phyloP scores from a whole-genome alignment of 2,888 invertebrate genomes.

The Psylliodes chrysocephalus region DNA sequence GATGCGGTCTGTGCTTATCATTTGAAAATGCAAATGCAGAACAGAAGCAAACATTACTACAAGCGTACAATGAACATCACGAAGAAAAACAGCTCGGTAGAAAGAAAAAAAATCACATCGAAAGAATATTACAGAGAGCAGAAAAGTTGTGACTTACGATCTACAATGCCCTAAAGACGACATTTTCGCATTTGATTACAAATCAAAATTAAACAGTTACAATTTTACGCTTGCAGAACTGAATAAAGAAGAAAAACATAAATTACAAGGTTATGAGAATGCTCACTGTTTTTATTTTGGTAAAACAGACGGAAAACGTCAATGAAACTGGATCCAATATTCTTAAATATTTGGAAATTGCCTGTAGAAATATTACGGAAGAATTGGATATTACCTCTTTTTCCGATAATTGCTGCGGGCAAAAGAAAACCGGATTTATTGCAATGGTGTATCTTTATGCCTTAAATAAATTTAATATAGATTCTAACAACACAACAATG shows the following conservation, averaged over 20 bases:
- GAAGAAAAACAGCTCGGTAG: background rate
- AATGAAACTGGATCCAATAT: background rate
- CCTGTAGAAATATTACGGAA: too few species aligned
- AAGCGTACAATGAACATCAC: background rate
- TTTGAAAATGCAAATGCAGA: background rate
- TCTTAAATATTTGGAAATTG: background rate
- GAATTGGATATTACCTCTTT: background rate
- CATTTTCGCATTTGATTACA: conserved; percentile 16
- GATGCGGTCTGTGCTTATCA: background rate
- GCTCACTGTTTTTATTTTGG: background rate
- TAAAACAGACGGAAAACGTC: background rate
- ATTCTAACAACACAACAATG: conserved; percentile 9
- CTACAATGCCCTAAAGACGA: conserved; percentile 22
- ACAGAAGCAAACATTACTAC: too few species aligned
- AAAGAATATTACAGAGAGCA: too few species aligned
- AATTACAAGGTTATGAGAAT: background rate
- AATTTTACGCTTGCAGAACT: conserved; percentile 13
- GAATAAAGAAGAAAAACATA: background rate
- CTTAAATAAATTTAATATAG: background rate
- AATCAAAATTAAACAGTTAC: conserved; percentile 4
- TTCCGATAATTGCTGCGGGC: conserved; percentile 18
- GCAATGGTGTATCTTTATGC: background rate
- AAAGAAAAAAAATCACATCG: too few species aligned
- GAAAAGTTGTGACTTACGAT: conserved; percentile 13
- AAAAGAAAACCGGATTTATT: conserved; percentile 6